These are phyloP conservation scores for Valencia hispanica DNA, from an alignment of 2,797 vertebrate genomes.

Conservation along the genomic window DNA sequence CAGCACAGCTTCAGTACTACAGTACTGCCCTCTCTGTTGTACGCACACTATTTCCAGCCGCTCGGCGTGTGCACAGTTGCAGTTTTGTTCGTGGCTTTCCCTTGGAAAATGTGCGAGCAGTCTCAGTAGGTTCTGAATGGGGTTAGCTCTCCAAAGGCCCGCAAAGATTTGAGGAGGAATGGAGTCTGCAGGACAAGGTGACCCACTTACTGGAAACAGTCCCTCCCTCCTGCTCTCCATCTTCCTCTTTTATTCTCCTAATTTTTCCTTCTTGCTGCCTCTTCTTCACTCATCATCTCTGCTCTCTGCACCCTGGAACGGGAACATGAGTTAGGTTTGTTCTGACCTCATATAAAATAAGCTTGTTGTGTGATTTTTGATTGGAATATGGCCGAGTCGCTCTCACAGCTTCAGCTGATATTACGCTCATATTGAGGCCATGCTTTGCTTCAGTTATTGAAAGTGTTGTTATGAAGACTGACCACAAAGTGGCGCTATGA, in stretches of 20 bases:
- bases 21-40: neutral
- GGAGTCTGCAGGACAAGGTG: slow-evolving; percentile 71
- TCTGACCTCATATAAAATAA: neutral
- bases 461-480: slow-evolving; percentile 10
- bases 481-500: slow-evolving; percentile 62
- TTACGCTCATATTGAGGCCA: neutral
- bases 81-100: slow-evolving; percentile 36
- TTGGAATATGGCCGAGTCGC: neutral
- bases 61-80: slow-evolving; percentile 22
- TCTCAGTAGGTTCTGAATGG: slow-evolving; percentile 59
- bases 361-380: neutral
- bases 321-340: neutral
- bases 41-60: neutral
- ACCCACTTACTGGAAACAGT: slow-evolving; percentile 67
- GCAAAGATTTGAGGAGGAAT: slow-evolving; percentile 60
- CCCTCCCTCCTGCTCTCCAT: slow-evolving; percentile 6
- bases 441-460: neutral
- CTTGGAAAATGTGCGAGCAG: slow-evolving; percentile 21
- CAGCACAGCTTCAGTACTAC: neutral
- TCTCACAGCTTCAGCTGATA: neutral
- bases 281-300: neutral
- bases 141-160: slow-evolving; percentile 70
- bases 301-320: neutral
- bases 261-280: neutral
- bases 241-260: slow-evolving; percentile 20